Evolutionary conservation across 1,140 invertebrate species (phyloP), one percentile per base, ranked within the genome.

Genomic region (Sycophaga agraensis): DNA sequence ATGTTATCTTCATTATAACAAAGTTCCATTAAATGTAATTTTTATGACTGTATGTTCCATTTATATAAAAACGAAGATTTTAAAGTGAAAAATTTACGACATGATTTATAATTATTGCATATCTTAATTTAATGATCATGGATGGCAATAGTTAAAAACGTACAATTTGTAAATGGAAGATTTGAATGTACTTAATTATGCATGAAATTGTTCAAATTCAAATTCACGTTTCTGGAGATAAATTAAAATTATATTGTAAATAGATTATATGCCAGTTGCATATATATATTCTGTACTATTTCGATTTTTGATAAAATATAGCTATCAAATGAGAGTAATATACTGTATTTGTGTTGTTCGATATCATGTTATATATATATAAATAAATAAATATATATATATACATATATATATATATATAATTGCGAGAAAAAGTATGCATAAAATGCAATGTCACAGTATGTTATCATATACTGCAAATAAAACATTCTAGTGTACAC

Each of bases 1-100:
- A 28, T n/a, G 21, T 8, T 14, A 6, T 26, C 2, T n/a, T 4
- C 7, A 35, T 35, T 22, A 6, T 43, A 21, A 51, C 9, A 37
- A 46, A 54, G 50, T 60, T 60, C 50, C 59, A 48, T 60, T 46
- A n/a, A 40, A 31, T 28, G 19, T 34, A 59, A n/a, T 45, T 4
- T 40, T 54, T 54, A 39, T 21, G 59, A 61, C 59, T 61, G 59
- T 53, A 45, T 16, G 14, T 8, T 61, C 50, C 59, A 61, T 61
- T 61, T 61, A 61, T 54, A 48, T 45, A 43, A 59, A 34, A 37
- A 3, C 31, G 17, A 57, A 35, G 16, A 46, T 46, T 43, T 58
- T 22, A 4, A 37, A 48, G n/a, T 48, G n/a, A 58, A 43, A 21
- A 50, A 39, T 22, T n/a, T 42, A 58, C 14, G 11, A 9, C 22